Evolutionary conservation across 2,113 vertebrate species (phyloP).

Genomic region (Chamaea fasciata): DNA sequence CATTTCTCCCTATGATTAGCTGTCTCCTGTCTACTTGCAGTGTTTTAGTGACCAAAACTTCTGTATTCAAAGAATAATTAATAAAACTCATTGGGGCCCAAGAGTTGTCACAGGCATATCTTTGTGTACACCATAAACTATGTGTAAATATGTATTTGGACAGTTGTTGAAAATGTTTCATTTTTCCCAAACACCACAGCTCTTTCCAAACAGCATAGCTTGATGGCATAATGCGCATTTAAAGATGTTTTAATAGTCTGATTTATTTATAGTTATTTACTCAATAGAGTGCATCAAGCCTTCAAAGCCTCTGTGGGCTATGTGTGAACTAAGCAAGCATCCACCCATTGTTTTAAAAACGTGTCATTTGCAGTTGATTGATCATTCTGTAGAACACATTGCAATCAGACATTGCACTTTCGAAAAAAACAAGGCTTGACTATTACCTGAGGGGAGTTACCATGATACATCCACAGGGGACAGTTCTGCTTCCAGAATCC

Average conservation of each 20-base stretch:
- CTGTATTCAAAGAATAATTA: constrained; percentile 49
- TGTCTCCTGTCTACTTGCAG: constrained; percentile 32
- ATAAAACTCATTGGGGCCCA: constrained; percentile 50
- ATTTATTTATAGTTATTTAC: constrained; percentile 69
- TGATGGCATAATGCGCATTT: constrained; percentile 28
- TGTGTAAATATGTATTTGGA: constrained; percentile 66
- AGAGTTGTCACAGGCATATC: constrained; percentile 42
- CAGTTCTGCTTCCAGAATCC: not conserved
- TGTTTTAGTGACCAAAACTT: constrained; percentile 55
- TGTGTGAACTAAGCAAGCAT: constrained; percentile 37
- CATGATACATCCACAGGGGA: not conserved
- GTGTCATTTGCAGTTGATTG: not conserved
- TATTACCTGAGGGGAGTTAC: not conserved
- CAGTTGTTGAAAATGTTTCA: constrained; percentile 60
- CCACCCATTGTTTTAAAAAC: constrained; percentile 34
- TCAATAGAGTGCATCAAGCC: constrained; percentile 30
- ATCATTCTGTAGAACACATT: not conserved
- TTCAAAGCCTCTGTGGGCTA: not conserved
- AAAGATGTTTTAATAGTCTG: constrained; percentile 48
- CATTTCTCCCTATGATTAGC: constrained; percentile 15
- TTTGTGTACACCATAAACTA: constrained; percentile 64
- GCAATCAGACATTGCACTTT: not conserved
- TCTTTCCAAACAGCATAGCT: constrained; percentile 41
- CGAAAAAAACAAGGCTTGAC: not conserved
- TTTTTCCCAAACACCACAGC: constrained; percentile 55